These are phyloP conservation scores for Aspidiotus destructor DNA, from an alignment of 2,888 invertebrate species.

Conservation along the genomic window DNA sequence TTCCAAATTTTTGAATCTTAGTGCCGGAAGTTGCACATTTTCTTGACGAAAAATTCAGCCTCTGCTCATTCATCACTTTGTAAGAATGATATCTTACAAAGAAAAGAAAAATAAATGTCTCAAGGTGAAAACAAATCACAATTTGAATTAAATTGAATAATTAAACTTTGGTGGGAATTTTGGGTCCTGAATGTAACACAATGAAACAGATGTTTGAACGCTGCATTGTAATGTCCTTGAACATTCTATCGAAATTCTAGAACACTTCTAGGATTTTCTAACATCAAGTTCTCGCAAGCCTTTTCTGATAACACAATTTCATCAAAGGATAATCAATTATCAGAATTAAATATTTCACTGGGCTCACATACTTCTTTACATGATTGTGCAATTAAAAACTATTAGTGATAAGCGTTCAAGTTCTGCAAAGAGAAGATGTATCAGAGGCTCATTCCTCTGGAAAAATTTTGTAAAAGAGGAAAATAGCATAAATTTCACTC, in stretches of 20 bases:
- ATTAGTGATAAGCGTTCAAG: background rate
- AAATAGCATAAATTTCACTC: no score
- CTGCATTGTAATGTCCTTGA: background rate
- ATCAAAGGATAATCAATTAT: background rate
- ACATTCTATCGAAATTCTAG: background rate
- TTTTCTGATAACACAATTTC: background rate
- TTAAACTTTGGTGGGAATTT: no score
- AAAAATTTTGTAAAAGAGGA: background rate
- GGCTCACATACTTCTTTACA: background rate
- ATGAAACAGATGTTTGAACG: background rate
- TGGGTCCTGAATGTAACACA: no score
- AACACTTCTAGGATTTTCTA: background rate
- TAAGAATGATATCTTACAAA: no score
- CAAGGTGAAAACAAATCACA: no score
- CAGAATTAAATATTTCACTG: constrained; percentile 1
- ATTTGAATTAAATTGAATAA: no score
- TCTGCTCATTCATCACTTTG: no score
- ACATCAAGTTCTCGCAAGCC: background rate
- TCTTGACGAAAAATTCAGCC: no score
- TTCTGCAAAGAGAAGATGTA: background rate
- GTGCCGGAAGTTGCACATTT: no score
- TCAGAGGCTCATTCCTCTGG: background rate
- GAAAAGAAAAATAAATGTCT: no score
- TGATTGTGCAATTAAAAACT: background rate
- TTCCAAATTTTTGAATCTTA: no score